Base-by-base conservation (phyloP, 92 coral and sea anemone species). In the Palythoa grandis region DNA sequence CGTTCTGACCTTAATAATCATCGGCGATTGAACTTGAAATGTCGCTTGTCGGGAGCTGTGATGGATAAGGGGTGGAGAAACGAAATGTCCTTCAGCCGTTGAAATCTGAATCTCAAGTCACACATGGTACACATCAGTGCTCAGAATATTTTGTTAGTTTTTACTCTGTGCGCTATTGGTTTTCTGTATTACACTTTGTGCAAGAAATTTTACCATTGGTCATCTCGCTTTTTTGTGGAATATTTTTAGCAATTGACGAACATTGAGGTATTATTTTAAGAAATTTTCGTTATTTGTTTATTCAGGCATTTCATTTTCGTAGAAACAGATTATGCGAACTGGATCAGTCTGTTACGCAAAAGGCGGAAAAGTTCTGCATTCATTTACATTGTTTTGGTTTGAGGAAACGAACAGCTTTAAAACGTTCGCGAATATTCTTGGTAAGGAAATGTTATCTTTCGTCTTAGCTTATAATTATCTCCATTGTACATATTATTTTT, bases 41-140 rank as follows among this genome's bases (percentile, higher is more conserved):
- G 56, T 80, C 74, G 63, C 47, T 65, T 66, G 24, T 69, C 40
- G 74, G 19, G 74, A 66, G 43, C n/a, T 80, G 85, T 80, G 74
- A 80, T 74, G 61, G 73, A 66, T 65, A 66, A 80, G 85, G 85
- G 85, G 85, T 80, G 85, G 85, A 80, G 85, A 80, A 53, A n/a
- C 7, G 48, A 54, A 80, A 80, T 48, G 47, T 80, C 43, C 19
- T 78, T 78, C 70, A 61, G 72, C 74, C 47, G 85, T 65, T 80
- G 85, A 80, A 65, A 80, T 65, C 20, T 67, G 53, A 52, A 14
- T 80, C 85, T 80, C 47, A 80, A 66, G 16, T 53, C 61, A 52
- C 60, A 22, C 58, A 15, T 52, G 73, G 63, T 61, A 65, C 53
- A 22, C 15, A 63, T 43, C 57, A 24, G 22, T 65, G 85, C 39